These are phyloP conservation scores for Pagrus major DNA, from an alignment of 2,113 vertebrate species.

Conservation along the genomic window DNA sequence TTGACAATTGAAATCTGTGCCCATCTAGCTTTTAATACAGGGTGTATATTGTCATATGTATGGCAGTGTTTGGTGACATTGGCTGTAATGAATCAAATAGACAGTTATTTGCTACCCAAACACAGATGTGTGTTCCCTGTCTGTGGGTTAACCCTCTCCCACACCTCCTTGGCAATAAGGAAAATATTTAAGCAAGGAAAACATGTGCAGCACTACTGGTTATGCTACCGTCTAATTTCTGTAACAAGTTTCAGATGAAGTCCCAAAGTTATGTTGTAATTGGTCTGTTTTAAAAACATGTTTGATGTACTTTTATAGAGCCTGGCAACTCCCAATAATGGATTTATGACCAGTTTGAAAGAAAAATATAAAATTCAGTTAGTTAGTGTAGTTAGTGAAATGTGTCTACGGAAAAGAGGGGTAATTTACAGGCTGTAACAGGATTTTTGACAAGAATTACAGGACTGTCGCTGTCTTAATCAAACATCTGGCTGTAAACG, in stretches of 20 bases:
- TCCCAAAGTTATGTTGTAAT: neutral
- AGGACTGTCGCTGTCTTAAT: neutral
- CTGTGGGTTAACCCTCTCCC: slow-evolving; percentile 49
- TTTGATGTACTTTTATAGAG: neutral
- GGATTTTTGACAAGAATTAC: neutral
- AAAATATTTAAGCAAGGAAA: slow-evolving; percentile 46
- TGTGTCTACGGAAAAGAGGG: neutral
- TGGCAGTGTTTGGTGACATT: slow-evolving; percentile 22
- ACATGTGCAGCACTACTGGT: slow-evolving; percentile 33
- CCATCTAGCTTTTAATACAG: neutral
- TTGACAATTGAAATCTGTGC: neutral
- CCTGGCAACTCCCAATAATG: neutral
- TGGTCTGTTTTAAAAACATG: slow-evolving; percentile 4
- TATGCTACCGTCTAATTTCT: slow-evolving; percentile 32
- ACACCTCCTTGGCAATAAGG: slow-evolving; percentile 42
- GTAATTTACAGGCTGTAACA: neutral
- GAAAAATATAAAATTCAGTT: neutral
- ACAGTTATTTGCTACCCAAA: slow-evolving; percentile 11
- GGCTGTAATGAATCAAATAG: slow-evolving; percentile 30
- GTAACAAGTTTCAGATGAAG: slow-evolving; percentile 34
- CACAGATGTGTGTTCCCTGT: slow-evolving; percentile 42
- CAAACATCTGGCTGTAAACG: neutral
- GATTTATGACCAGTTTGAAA: neutral
- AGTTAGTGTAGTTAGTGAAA: neutral
- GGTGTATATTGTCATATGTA: neutral